Evolutionary conservation across 2,113 vertebrate genomes (phyloP).

Genomic region (Pavo muticus): DNA sequence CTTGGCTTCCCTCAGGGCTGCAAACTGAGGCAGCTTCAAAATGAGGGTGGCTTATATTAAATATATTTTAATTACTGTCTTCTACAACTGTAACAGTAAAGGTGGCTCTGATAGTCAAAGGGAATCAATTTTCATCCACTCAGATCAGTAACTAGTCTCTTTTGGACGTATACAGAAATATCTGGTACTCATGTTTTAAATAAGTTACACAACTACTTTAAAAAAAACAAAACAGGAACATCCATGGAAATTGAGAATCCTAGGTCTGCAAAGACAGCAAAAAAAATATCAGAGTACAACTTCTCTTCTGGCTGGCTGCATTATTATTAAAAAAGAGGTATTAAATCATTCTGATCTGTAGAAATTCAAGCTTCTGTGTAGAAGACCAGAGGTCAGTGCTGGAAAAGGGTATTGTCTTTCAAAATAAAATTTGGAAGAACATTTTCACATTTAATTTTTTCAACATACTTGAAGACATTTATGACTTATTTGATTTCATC

Average conservation of each 20-base stretch:
- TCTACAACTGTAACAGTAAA: background rate
- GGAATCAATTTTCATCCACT: background rate
- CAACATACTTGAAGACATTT: background rate
- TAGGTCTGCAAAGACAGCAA: background rate
- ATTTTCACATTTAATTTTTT: background rate
- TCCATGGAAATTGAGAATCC: background rate
- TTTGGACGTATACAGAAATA: background rate
- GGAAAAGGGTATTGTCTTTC: background rate
- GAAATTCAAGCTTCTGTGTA: background rate
- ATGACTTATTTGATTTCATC: background rate
- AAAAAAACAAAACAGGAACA: background rate
- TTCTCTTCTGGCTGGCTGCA: background rate
- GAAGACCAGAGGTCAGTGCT: background rate
- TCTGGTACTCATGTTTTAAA: background rate
- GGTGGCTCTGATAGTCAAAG: background rate
- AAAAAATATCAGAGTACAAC: background rate
- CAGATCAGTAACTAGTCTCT: background rate
- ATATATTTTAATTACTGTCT: slow-evolving; percentile 53
- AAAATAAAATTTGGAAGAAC: too few species aligned
- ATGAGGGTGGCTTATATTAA: slow-evolving; percentile 45
- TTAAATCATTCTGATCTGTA: background rate
- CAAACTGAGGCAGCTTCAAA: slow-evolving; percentile 31
- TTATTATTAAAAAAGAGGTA: background rate
- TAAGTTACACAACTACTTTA: background rate
- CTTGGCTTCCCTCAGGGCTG: background rate